phyloP scores from a whole-genome alignment of 1,140 invertebrate species.

The Pseudobourletiella spinata region DNA sequence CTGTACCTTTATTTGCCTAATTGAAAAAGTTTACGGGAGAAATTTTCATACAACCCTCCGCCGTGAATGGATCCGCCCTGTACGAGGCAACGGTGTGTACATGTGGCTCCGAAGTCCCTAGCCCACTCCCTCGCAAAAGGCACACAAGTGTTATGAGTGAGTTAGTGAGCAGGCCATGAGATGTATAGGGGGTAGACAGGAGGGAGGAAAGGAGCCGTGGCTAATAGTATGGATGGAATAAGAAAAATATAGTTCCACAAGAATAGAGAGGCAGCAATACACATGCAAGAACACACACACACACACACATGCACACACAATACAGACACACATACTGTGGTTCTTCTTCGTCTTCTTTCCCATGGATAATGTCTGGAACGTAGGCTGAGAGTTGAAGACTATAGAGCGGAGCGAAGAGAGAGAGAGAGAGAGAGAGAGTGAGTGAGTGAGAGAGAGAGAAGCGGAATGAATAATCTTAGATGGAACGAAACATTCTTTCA shows the following conservation, averaged over 20 bases:
- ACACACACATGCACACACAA: neutral
- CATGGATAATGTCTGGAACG: neutral
- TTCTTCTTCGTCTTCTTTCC: neutral
- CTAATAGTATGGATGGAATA: too few species aligned
- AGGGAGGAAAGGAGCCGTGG: neutral
- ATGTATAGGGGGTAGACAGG: neutral
- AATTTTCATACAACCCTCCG: constrained; percentile 7
- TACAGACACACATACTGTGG: neutral
- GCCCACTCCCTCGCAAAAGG: too few species aligned
- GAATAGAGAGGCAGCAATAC: too few species aligned
- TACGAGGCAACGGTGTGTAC: neutral
- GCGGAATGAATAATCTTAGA: constrained; percentile 27
- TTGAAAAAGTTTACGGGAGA: constrained; percentile 35
- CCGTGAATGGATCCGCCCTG: neutral
- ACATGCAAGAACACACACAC: neutral
- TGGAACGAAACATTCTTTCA: constrained; percentile 29
- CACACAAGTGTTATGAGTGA: too few species aligned
- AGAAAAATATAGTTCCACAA: too few species aligned
- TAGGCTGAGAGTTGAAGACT: neutral
- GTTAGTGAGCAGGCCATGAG: neutral
- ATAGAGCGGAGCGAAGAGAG: neutral
- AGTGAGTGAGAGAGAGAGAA: neutral
- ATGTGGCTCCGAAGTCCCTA: neutral
- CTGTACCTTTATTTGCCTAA: constrained; percentile 37
- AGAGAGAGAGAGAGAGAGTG: constrained; percentile 12